These are phyloP conservation scores for Lymantria monacha DNA, from an alignment of 2,888 invertebrate species.

Conservation along the genomic window DNA sequence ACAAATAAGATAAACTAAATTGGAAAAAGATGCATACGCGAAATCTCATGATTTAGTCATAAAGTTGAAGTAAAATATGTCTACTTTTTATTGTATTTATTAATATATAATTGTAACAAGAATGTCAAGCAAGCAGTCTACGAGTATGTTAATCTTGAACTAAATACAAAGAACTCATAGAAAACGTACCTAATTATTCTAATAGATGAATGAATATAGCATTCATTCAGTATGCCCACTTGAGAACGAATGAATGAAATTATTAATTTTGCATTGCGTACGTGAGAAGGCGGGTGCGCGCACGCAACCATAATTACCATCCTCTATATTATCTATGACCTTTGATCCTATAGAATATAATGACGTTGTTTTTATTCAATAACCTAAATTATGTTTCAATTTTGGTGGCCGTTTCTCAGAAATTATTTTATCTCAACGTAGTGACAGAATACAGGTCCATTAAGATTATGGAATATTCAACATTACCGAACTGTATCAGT, in stretches of 20 bases:
- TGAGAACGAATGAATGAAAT: conserved; percentile 36
- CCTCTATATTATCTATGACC: conserved; percentile 31
- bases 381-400: conserved; percentile 38
- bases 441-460: conserved; percentile 17
- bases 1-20: too few species aligned
- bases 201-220: conserved; percentile 18
- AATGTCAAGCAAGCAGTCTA: too few species aligned
- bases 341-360: conserved; percentile 30
- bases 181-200: not conserved
- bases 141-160: not conserved
- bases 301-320: conserved; percentile 16
- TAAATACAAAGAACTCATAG: conserved; percentile 13
- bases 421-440: conserved; percentile 29
- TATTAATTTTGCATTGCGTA: conserved; percentile 32
- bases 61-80: too few species aligned
- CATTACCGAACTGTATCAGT: not conserved
- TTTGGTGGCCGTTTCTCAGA: conserved; percentile 33
- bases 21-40: too few species aligned
- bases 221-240: conserved; percentile 15
- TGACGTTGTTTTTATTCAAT: conserved; percentile 48
- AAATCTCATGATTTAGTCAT: too few species aligned
- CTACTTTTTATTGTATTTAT: too few species aligned
- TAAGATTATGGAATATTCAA: not conserved
- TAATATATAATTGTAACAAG: too few species aligned
- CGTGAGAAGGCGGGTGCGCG: conserved; percentile 24